Base-by-base conservation (phyloP, 2,888 invertebrate species). In the Hedya salicella region DNA sequence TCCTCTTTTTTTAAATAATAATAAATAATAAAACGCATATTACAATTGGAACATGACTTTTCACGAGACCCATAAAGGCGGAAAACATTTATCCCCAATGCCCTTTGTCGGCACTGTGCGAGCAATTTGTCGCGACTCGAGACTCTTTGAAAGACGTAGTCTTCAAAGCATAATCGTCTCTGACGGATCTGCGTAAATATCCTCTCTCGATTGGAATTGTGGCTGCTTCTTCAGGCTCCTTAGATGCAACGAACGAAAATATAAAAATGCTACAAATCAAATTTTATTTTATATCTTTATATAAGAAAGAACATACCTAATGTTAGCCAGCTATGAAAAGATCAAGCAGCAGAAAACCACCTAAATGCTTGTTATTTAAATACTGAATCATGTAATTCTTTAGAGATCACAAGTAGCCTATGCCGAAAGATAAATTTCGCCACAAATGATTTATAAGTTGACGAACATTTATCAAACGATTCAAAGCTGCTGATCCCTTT, bases 401-500 rank as follows among this genome's bases (percentile, higher is more conserved):
- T 49, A 54, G 42, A 25, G 36, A 11, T 39, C 49, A 19, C 44
- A 40, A 66, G 60, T 63, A 53, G 49, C 63, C 60, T 67, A 67
- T 63, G 62, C 40, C 16, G 44, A 32, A 14, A 44, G 42, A 67
- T 53, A 40, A 46, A 52, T 63, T 69, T 62, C 70, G 52, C 60
- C 68, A 62, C 62, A 67, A 69, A 67, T 53, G 68, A 59, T 68
- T 72, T 64, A 70, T 71, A 69, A 53, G 69, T 68, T 73, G 59
- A 67, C 67, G 70, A 72, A 75, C 82, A 82, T 86, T 85, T 79
- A 85, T 85, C 81, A 86, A 82, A 74, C 75, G 76, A 77, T 77
- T 81, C 73, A 76, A 76, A 79, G 72, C 78, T 74, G 78, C 79
- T 84, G 80, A 86, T 86, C 85, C 80, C 68, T 75, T 82, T 81